Percentiles rank a stretch among this genome's conserved stretches.
Conservation (phyloP, 1,140 invertebrate genomes). For the Zaprionus capensis region DNA sequence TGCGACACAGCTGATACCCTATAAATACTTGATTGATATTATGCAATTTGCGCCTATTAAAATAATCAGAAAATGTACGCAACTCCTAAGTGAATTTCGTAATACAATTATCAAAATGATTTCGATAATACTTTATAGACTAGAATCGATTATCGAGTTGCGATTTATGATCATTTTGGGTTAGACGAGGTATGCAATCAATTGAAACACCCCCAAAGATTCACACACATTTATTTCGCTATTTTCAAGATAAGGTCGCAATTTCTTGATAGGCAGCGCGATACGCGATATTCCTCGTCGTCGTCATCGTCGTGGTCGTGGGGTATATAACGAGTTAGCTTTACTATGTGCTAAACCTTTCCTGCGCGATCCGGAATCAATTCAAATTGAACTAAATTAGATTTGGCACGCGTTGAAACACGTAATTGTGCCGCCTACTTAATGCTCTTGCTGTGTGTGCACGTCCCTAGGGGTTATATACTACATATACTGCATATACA, state of each 20-base stretch:
- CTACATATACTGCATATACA: constrained; percentile 6
- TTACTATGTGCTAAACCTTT: constrained; percentile 28
- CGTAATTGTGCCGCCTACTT: constrained; percentile 27
- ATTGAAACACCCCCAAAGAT: neutral
- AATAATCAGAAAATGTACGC: neutral
- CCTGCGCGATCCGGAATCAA: constrained; percentile 41
- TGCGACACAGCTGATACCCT: neutral
- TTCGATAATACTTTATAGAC: neutral
- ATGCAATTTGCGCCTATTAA: neutral
- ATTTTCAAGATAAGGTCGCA: constrained; percentile 14
- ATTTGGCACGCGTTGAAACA: constrained; percentile 26
- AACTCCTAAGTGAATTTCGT: neutral
- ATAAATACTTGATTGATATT: neutral
- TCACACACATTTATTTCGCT: constrained; percentile 7
- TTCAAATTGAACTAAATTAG: constrained; percentile 36
- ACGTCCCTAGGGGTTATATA: constrained; percentile 5
- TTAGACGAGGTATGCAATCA: neutral
- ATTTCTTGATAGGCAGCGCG: constrained; percentile 14
- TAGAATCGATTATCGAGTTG: neutral
- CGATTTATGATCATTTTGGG: neutral
- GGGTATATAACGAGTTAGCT: constrained; percentile 16
- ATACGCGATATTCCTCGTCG: constrained; percentile 5
- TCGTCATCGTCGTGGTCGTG: neutral
- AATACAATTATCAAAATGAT: neutral
- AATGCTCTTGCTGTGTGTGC: neutral